These are phyloP conservation scores for Polyommatus icarus DNA, from an alignment of 2,888 invertebrate genomes.

Conservation along the genomic window DNA sequence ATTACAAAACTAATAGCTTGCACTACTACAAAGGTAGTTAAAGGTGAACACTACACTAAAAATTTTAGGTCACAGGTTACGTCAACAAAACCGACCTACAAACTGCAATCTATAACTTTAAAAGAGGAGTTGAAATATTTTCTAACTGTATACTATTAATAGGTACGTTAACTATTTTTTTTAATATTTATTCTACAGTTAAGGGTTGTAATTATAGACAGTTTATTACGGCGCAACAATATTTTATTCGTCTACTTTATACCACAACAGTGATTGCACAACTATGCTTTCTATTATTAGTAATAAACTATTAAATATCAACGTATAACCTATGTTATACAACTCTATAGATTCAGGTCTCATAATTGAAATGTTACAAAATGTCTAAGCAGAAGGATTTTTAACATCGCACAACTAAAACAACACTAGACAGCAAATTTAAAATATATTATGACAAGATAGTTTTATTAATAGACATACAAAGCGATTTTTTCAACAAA, in stretches of 20 bases:
- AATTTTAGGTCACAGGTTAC: neutral
- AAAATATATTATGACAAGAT: neutral
- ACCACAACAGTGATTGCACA: constrained; percentile 27
- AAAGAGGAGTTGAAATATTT: constrained; percentile 1
- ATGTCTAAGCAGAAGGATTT: constrained; percentile 4
- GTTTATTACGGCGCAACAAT: neutral
- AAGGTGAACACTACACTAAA: neutral
- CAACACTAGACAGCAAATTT: neutral
- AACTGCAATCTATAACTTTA: neutral
- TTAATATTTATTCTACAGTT: neutral
- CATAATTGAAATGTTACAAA: neutral
- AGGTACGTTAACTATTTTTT: neutral
- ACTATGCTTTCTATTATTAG: neutral
- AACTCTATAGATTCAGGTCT: constrained; percentile 2
- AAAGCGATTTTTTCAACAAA: too few relatives aligned
- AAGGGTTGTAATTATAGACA: constrained; percentile 21
- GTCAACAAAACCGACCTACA: neutral
- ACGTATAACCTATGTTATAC: neutral
- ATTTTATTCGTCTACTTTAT: constrained; percentile 20
- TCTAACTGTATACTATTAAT: neutral
- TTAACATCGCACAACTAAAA: neutral
- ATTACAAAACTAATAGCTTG: constrained; percentile 38
- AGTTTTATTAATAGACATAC: too few relatives aligned
- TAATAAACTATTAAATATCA: neutral
- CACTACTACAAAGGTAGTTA: neutral